Conservation (phyloP, 1,140 invertebrate genomes). For the Brachionus sp. region DNA sequence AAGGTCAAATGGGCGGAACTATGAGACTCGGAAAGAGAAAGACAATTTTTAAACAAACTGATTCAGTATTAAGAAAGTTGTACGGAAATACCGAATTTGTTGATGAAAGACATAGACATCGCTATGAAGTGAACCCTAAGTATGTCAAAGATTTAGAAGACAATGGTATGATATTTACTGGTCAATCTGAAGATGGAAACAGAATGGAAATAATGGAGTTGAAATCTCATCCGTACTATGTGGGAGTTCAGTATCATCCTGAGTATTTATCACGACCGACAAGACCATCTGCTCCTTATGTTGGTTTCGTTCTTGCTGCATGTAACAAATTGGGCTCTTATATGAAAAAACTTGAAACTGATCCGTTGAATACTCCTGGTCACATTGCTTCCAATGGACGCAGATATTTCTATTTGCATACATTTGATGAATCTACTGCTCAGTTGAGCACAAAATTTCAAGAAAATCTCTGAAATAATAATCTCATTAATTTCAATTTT, state of each 20-base stretch:
- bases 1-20: conserved; percentile 87
- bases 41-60: conserved; percentile 68
- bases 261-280: conserved; percentile 91
- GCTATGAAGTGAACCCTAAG: conserved; percentile 80
- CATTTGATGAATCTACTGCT: conserved; percentile 28
- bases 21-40: conserved; percentile 90
- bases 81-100: conserved; percentile 78
- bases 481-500: not conserved
- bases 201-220: conserved; percentile 78
- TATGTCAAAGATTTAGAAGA: conserved; percentile 75
- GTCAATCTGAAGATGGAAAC: conserved; percentile 67
- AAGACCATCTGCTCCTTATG: conserved; percentile 87
- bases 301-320: conserved; percentile 71
- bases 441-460: conserved; percentile 25
- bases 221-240: conserved; percentile 77
- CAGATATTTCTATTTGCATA: conserved; percentile 32
- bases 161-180: conserved; percentile 84
- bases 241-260: conserved; percentile 93
- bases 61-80: conserved; percentile 62
- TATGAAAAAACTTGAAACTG: not conserved
- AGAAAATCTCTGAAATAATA: not conserved
- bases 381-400: not conserved
- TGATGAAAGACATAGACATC: conserved; percentile 92
- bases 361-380: not conserved
- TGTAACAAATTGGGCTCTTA: conserved; percentile 25